Percentiles rank a stretch among this genome's conserved stretches.
Evolutionary conservation across 92 coral and sea anemone species (phyloP).

Genomic region (Heliopora coerulea): DNA sequence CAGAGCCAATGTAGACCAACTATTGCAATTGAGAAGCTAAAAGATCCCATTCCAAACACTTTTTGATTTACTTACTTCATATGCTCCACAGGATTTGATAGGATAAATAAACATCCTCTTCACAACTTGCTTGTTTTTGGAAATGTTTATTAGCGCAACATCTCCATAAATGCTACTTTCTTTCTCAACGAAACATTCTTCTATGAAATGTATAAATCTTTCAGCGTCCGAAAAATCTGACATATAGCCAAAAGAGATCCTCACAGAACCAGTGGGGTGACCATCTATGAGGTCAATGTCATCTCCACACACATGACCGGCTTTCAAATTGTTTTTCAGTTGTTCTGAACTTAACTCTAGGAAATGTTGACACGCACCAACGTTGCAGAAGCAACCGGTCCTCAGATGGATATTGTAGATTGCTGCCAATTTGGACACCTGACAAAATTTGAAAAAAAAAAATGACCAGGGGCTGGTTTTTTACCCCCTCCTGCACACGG

Average conservation of each 20-base stretch:
- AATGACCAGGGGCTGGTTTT: too few species aligned
- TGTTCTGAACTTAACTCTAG: constrained; percentile 72
- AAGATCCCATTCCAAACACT: not conserved
- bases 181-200: constrained; percentile 71
- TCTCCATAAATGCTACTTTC: not conserved
- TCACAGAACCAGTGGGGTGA: constrained; percentile 89
- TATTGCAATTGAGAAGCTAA: too few species aligned
- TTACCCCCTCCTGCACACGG: too few species aligned
- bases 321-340: constrained; percentile 62
- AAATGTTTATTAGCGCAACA: not conserved
- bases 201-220: constrained; percentile 64
- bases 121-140: constrained; percentile 25
- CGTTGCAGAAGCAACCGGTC: constrained; percentile 98
- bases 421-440: constrained; percentile 92
- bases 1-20: too few species aligned
- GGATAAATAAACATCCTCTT: constrained; percentile 83
- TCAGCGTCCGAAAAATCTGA: constrained; percentile 83
- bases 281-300: constrained; percentile 85
- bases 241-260: constrained; percentile 99
- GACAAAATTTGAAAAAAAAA: not conserved
- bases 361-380: constrained; percentile 83
- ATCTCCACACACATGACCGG: constrained; percentile 98
- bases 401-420: constrained; percentile 82
- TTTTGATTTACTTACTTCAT: constrained; percentile 63
- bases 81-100: constrained; percentile 94